Evolutionary conservation across 37 sponge, comb jelly and placozoan species (phyloP), one percentile per base, ranked within the genome.

Genomic region (Haliclona indistincta): DNA sequence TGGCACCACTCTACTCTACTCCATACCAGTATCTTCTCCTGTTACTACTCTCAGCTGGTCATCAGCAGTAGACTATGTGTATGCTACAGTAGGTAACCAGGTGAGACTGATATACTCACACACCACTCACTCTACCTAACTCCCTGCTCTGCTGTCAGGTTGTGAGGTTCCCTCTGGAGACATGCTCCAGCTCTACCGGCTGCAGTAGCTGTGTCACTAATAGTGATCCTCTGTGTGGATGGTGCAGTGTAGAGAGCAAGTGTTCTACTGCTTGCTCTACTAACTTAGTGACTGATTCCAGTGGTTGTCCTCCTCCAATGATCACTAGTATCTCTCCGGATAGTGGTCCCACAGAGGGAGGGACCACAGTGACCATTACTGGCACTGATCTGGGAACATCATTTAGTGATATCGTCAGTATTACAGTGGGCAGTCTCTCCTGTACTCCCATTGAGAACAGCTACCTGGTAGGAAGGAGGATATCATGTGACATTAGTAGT

Each of bases 201-300:
- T 89, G 89, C 55, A 39, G 38, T 34, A 38, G 63, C 43, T 89
- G 89, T 58, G 43, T 67, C 30, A 66, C 37, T 32, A 17, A n/a
- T 2, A 54, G 68, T 33, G 82, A 86, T 68, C 91, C 91, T 28
- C 71, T 94, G 56, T 94, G 95, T 82, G 95, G 95, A 8, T 94
- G 95, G 95, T 94, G 95, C 74, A 72, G 68, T 33, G 76, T 94
- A 53, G 91, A 94, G 87, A 83, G 83, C 77, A 86, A 86, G 88
- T 94, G 95, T 64, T 86, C 84, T 58, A 70, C 84, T n/a, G 7
- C 23, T 25, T 26, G 26, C n/a, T n/a, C n/a, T n/a, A n/a, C n/a
- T n/a, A n/a, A n/a, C n/a, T n/a, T n/a, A n/a, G 60, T 58, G 6
- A 58, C 25, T n/a, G n/a, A 6, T 11, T n/a, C 60, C 7, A 26